Conservation (phyloP, 2,888 invertebrate genomes). For the Mactromeris polynyma region DNA sequence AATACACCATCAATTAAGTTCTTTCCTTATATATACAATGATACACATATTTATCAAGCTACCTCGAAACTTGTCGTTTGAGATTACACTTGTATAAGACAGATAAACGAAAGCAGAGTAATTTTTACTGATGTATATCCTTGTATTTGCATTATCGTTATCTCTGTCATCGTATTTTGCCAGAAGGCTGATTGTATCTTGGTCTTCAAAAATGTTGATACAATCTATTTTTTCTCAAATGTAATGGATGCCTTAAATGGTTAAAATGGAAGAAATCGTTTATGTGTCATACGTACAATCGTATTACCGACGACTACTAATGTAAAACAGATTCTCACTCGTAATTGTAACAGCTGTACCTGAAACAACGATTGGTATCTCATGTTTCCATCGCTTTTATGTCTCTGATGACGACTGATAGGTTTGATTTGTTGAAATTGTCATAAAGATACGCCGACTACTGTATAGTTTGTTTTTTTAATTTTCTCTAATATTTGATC, state of each 20-base stretch:
- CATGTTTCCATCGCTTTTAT: slow-evolving; percentile 24
- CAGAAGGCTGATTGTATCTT: slow-evolving; percentile 61
- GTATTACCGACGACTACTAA: slow-evolving; percentile 34
- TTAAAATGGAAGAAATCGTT: neutral
- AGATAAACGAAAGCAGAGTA: neutral
- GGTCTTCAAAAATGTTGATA: slow-evolving; percentile 55
- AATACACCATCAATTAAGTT: too few relatives aligned
- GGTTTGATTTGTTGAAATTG: neutral
- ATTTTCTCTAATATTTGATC: neutral
- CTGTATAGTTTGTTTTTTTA: neutral
- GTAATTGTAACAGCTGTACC: slow-evolving; percentile 50
- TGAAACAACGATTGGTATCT: slow-evolving; percentile 37
- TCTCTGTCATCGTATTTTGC: slow-evolving; percentile 29
- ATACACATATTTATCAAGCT: neutral
- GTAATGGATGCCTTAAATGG: slow-evolving; percentile 36
- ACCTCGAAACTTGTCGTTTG: neutral
- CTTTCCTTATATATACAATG: too few relatives aligned
- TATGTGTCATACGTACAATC: slow-evolving; percentile 40
- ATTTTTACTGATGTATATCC: slow-evolving; percentile 9
- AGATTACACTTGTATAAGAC: neutral
- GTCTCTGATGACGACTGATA: slow-evolving; percentile 17
- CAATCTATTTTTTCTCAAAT: slow-evolving; percentile 33
- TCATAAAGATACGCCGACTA: neutral
- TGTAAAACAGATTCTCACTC: slow-evolving; percentile 32
- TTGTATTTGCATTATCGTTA: slow-evolving; percentile 32